Percentiles rank a stretch among this genome's conserved stretches.
These are phyloP conservation scores for Gonatopus flavifemur DNA, from an alignment of 1,140 invertebrate genomes.

Conservation along the genomic window DNA sequence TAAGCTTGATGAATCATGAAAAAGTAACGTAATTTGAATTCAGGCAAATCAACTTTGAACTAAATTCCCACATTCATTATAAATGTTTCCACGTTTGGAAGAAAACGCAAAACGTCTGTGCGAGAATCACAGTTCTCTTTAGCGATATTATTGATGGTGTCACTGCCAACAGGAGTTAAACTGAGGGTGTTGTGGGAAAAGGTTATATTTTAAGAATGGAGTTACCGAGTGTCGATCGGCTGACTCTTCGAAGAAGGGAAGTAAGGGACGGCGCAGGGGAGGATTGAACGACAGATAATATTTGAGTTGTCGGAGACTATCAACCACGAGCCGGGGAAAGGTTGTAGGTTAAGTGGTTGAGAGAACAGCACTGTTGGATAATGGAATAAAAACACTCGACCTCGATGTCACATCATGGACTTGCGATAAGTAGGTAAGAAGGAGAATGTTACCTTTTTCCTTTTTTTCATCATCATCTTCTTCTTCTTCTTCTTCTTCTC, in stretches of 20 bases:
- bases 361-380: constrained; percentile 35
- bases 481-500: no score
- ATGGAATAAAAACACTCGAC: constrained; percentile 52
- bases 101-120: no score
- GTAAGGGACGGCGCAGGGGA: neutral
- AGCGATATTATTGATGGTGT: constrained; percentile 13
- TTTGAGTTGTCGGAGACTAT: constrained; percentile 42
- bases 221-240: neutral
- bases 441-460: constrained; percentile 4
- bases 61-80: no score
- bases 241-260: neutral
- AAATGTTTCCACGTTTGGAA: no score
- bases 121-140: constrained; percentile 15
- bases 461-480: constrained; percentile 8
- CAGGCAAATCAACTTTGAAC: no score
- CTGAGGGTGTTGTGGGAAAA: constrained; percentile 4
- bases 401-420: constrained; percentile 27
- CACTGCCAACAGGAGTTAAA: constrained; percentile 12
- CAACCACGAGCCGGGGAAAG: constrained; percentile 18
- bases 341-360: constrained; percentile 47
- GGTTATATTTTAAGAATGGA: constrained; percentile 5
- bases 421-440: neutral
- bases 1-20: no score
- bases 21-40: no score
- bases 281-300: constrained; percentile 39